phyloP scores from a whole-genome alignment of 2,888 invertebrate genomes.

The Terebella lapidaria region DNA sequence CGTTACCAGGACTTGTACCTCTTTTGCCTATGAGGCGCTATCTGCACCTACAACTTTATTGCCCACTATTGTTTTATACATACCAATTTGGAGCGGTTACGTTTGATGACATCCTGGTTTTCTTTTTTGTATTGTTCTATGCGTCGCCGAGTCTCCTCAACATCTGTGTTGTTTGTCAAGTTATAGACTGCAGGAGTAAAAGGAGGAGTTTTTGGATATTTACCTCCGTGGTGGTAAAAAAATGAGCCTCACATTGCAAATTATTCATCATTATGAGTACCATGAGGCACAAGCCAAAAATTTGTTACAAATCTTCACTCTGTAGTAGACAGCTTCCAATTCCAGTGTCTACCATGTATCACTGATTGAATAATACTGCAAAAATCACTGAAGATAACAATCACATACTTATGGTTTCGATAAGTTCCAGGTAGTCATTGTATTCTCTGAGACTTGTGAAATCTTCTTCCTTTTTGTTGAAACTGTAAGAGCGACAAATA shows the following conservation, averaged over 20 bases:
- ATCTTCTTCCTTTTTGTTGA: constrained; percentile 92
- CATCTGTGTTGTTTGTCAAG: constrained; percentile 81
- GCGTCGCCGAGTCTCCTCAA: constrained; percentile 70
- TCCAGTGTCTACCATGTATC: too few relatives aligned
- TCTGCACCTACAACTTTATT: too few relatives aligned
- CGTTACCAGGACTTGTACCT: too few relatives aligned
- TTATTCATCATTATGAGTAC: too few relatives aligned
- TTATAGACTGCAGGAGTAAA: constrained; percentile 67
- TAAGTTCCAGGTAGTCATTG: constrained; percentile 94
- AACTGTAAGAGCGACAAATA: constrained; percentile 57
- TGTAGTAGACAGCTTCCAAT: too few relatives aligned
- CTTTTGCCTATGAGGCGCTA: too few relatives aligned
- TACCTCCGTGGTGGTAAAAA: too few relatives aligned
- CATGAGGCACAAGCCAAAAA: neutral
- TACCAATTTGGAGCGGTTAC: constrained; percentile 57
- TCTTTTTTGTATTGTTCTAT: constrained; percentile 64
- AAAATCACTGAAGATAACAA: too few relatives aligned
- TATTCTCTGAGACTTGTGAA: constrained; percentile 77
- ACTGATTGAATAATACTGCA: too few relatives aligned
- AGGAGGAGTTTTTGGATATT: neutral
- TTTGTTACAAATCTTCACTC: neutral
- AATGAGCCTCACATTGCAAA: too few relatives aligned
- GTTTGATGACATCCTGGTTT: constrained; percentile 62
- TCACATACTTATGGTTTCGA: constrained; percentile 69
- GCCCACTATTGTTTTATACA: too few relatives aligned